Conservation (phyloP, 2,888 invertebrate genomes). For the Meandrusa payeni region DNA sequence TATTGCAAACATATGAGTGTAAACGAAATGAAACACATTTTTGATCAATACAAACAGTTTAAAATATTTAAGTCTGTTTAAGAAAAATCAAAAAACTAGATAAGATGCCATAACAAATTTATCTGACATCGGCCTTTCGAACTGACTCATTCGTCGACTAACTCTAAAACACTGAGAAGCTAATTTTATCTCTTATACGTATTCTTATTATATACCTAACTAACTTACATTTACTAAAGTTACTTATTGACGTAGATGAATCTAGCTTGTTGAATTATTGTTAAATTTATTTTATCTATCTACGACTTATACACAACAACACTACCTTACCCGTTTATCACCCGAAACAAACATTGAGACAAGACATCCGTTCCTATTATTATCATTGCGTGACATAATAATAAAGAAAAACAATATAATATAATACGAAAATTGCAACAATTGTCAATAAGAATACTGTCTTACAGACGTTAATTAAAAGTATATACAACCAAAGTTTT, state of each 20-base stretch:
- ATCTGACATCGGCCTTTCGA: slow-evolving; percentile 68
- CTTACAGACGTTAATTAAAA: slow-evolving; percentile 31
- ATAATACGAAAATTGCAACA: slow-evolving; percentile 10
- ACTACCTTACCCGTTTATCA: slow-evolving; percentile 70
- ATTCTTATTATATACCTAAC: slow-evolving; percentile 39
- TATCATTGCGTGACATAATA: slow-evolving; percentile 28
- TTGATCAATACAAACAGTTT: no score
- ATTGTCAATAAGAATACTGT: slow-evolving; percentile 21
- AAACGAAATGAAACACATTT: no score
- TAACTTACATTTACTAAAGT: slow-evolving; percentile 49
- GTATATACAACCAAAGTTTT: slow-evolving; percentile 44
- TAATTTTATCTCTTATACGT: slow-evolving; percentile 62
- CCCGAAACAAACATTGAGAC: slow-evolving; percentile 57
- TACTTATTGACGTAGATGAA: slow-evolving; percentile 56
- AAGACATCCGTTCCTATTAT: slow-evolving; percentile 25
- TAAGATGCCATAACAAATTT: slow-evolving; percentile 55
- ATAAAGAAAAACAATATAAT: slow-evolving; percentile 27
- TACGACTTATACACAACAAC: slow-evolving; percentile 59
- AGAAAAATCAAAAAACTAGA: no score
- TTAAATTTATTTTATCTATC: slow-evolving; percentile 72
- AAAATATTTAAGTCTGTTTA: no score
- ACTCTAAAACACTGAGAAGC: slow-evolving; percentile 81
- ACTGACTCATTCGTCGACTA: slow-evolving; percentile 79
- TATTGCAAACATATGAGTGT: no score
- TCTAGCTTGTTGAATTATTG: slow-evolving; percentile 67